Percentiles rank a stretch among this genome's conserved stretches.
phyloP scores from a whole-genome alignment of 2,797 vertebrate genomes.

The Eutrigla gurnardus region DNA sequence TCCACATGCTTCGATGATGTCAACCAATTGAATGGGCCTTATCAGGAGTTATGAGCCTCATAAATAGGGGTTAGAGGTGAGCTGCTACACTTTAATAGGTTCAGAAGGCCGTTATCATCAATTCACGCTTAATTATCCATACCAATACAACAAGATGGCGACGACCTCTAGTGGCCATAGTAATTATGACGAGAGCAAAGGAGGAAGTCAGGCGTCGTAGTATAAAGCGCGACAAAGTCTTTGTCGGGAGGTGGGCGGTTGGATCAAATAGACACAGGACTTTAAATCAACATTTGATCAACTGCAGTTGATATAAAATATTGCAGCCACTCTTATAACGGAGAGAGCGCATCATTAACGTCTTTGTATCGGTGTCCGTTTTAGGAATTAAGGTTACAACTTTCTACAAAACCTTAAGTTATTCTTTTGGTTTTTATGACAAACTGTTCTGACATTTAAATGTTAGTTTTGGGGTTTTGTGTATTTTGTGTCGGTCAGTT shows the following conservation, averaged over 20 bases:
- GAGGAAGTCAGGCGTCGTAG: not conserved
- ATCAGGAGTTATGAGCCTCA: not conserved
- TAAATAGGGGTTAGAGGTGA: not conserved
- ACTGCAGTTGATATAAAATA: no score
- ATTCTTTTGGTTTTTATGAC: no score
- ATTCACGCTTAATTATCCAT: not conserved
- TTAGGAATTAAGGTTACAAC: no score
- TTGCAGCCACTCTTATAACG: no score
- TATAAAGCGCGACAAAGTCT: not conserved
- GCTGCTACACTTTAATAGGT: not conserved
- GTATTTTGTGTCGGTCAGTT: no score
- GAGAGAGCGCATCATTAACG: no score
- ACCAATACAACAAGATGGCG: no score
- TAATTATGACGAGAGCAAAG: no score
- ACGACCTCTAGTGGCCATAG: no score
- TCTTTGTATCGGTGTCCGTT: not conserved
- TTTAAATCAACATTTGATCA: not conserved
- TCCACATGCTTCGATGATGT: not conserved
- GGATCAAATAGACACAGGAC: not conserved
- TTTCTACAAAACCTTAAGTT: no score
- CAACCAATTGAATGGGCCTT: not conserved
- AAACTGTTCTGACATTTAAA: no score
- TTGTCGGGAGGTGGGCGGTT: not conserved
- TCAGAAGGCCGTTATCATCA: not conserved
- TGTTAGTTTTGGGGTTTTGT: no score